Evolutionary conservation across 1,140 invertebrate genomes (phyloP).

Genomic region (Zaprionus ornatus): DNA sequence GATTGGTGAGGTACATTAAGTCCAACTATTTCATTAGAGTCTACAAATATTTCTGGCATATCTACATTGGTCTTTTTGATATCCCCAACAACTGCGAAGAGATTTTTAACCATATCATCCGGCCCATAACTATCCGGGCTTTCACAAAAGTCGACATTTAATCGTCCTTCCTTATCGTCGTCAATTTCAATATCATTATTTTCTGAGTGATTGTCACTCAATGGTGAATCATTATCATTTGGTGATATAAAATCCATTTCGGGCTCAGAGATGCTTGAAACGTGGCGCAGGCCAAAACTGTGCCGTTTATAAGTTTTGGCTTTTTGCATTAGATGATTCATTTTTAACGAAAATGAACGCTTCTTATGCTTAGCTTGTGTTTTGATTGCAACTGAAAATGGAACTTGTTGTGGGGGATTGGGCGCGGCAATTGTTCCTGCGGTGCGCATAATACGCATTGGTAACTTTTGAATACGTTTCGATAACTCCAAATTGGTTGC

Average conservation of each 20-base stretch:
- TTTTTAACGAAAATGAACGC: slow-evolving; percentile 62
- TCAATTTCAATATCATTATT: background rate
- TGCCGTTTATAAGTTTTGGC: slow-evolving; percentile 79
- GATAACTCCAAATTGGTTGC: slow-evolving; percentile 52
- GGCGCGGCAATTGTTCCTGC: slow-evolving; percentile 9
- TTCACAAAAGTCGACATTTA: background rate
- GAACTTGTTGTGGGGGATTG: slow-evolving; percentile 10
- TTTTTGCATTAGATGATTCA: slow-evolving; percentile 77
- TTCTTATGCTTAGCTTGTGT: slow-evolving; percentile 44
- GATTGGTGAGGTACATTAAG: background rate
- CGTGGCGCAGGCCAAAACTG: slow-evolving; percentile 61
- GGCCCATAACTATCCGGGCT: background rate
- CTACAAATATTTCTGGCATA: slow-evolving; percentile 35
- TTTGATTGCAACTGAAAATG: slow-evolving; percentile 27
- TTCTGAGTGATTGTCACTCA: slow-evolving; percentile 20
- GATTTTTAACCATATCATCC: background rate
- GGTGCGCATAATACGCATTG: slow-evolving; percentile 55
- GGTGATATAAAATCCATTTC: slow-evolving; percentile 65
- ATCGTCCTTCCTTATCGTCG: background rate
- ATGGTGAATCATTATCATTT: slow-evolving; percentile 61
- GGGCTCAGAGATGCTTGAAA: slow-evolving; percentile 64
- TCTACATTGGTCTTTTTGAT: slow-evolving; percentile 30
- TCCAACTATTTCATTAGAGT: slow-evolving; percentile 10
- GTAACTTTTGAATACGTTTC: slow-evolving; percentile 65
- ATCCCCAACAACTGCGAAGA: slow-evolving; percentile 65